Percentiles rank a stretch among this genome's conserved stretches.
phyloP scores from a whole-genome alignment of 2,113 vertebrate species.

The Myiopsitta monachus region DNA sequence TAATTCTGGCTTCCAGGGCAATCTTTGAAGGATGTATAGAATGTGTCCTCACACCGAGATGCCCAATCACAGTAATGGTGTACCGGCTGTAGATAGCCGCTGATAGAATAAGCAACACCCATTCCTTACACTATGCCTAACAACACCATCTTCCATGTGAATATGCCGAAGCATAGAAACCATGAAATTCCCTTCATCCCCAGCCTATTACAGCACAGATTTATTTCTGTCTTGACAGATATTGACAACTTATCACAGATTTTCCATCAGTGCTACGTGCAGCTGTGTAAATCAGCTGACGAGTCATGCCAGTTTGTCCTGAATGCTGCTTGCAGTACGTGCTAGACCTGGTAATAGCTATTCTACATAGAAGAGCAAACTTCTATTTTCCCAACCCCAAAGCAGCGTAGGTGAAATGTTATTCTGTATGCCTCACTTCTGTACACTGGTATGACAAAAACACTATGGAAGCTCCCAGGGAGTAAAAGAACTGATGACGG shows the following conservation, averaged over 20 bases:
- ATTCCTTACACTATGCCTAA: not conserved
- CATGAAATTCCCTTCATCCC: not conserved
- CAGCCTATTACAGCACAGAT: not conserved
- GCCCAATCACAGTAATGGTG: not conserved
- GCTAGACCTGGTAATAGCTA: not conserved
- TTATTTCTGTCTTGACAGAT: not conserved
- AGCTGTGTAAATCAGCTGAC: not conserved
- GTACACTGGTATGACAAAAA: not conserved
- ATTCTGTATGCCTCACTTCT: not conserved
- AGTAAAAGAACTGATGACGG: not conserved
- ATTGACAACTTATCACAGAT: not conserved
- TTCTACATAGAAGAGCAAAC: not conserved
- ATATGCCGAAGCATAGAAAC: not conserved
- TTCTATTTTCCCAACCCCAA: not conserved
- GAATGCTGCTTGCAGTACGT: not conserved
- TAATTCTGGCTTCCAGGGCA: not conserved
- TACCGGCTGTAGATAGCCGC: not conserved
- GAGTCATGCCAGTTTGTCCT: not conserved
- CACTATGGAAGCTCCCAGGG: not conserved
- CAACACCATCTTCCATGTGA: fast-evolving
- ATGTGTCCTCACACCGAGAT: fast-evolving
- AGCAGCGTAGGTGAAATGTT: not conserved
- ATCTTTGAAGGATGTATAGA: not conserved
- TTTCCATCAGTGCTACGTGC: not conserved
- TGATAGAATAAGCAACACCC: not conserved